These are phyloP conservation scores for Erpobdella octoculata DNA, from an alignment of 2,888 invertebrate species.

Conservation along the genomic window DNA sequence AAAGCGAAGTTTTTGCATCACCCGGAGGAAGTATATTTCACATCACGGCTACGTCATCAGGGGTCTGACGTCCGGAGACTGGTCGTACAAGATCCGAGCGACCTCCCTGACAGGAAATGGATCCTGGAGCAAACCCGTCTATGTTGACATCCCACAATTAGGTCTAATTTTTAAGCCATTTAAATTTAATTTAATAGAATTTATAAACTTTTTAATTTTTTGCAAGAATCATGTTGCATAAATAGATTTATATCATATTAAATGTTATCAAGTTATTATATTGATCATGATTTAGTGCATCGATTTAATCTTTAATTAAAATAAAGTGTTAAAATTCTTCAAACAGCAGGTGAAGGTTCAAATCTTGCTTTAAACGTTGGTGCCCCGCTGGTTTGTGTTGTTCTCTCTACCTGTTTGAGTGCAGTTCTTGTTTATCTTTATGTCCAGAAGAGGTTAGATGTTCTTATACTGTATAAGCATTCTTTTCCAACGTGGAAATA, in stretches of 20 bases:
- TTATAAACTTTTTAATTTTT: no score
- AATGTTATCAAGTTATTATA: no score
- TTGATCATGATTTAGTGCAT: no score
- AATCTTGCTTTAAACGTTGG: no score
- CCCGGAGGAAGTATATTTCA: conserved; percentile 39
- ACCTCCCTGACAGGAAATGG: conserved; percentile 66
- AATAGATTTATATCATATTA: no score
- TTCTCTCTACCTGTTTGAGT: conserved; percentile 39
- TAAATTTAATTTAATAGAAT: no score
- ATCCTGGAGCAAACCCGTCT: conserved; percentile 42
- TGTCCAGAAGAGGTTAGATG: background rate
- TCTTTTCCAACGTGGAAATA: background rate
- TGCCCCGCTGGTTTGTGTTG: conserved; percentile 1
- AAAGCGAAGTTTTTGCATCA: conserved; percentile 55
- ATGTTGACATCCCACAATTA: conserved; percentile 39
- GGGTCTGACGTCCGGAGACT: conserved; percentile 65
- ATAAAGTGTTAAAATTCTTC: background rate
- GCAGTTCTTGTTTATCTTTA: conserved; percentile 35
- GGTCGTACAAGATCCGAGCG: conserved; percentile 69
- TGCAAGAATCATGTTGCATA: no score
- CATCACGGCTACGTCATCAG: conserved; percentile 40
- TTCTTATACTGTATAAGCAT: background rate
- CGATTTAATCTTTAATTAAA: no score
- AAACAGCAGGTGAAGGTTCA: no score
- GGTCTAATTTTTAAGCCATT: background rate